Base-by-base conservation (phyloP, 2,113 vertebrate genomes). In the Phalacrocorax carbo region DNA sequence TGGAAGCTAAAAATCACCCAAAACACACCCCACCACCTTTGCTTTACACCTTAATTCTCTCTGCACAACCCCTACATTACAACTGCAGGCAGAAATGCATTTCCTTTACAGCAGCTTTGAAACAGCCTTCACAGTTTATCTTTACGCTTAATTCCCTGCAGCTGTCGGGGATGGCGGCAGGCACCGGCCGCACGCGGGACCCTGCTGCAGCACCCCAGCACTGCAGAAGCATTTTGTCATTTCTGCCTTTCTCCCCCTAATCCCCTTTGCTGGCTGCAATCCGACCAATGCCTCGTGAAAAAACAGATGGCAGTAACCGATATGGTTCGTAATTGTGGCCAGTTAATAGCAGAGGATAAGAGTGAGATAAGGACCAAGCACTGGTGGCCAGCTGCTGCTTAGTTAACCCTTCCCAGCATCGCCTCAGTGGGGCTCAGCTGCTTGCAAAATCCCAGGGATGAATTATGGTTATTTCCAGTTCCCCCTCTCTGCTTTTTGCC, bases 271-370 rank as follows among this genome's bases (percentile, higher is more conserved):
- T 98, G 97, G 97, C 97, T 14, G 14, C 81, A 10, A 65, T 89
- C 96, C 93, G 73, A 64, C 40, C 93, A 85, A 73, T 9, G 94
- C 97, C 95, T 94, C 69, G 2, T 32, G 92, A 84, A 96, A 66
- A 96, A 97, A 97, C 97, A 98, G 98, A 97, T 98, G 98, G 97
- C 94, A 86, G 98, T 95, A 98, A 98, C 86, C 32, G 97, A 98
- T 98, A 88, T 0, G 72, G 64, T 19, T 94, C 5, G 10, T 81
- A 84, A 97, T 94, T 81, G 94, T 96, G 96, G 93, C 93, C 93
- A 91, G 86, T 91, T 97, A 88, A 96, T 97, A 97, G 96, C 38
- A 15, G 77, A 92, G 96, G 96, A 97, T 97, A 94, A 97, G 86
- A 95, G 72, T 51, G 94, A 97, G 96, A 95, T 97, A 92, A 95